A percentile compares a stretch with the other conserved stretches of the same genome.
Conservation (phyloP, 2,888 invertebrate species). For the Lithophane semibrunnea region DNA sequence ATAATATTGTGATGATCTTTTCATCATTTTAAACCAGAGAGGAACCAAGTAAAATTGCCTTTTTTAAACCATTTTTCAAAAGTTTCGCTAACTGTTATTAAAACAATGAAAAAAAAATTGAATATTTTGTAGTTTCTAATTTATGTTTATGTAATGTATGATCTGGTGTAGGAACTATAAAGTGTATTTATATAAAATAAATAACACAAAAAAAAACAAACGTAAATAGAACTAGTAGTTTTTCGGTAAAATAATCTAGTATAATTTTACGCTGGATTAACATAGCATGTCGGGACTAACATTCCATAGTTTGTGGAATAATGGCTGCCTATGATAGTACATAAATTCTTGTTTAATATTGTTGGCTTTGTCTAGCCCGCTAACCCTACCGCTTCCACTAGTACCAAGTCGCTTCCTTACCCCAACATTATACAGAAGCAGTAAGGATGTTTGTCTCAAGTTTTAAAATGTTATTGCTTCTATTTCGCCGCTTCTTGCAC, state of each 20-base stretch:
- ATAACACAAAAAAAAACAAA: no score
- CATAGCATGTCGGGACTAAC: neutral
- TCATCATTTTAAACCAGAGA: neutral
- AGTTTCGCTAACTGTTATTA: neutral
- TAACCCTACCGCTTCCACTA: slow-evolving; percentile 5
- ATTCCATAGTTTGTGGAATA: neutral
- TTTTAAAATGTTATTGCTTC: slow-evolving; percentile 51
- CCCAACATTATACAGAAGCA: slow-evolving; percentile 13
- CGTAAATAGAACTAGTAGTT: neutral
- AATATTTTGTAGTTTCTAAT: no score
- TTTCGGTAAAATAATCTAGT: neutral
- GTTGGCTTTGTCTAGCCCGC: neutral
- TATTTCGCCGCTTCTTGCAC: slow-evolving; percentile 23
- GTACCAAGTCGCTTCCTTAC: neutral
- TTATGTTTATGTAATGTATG: no score
- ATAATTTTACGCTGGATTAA: neutral
- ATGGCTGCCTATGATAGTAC: no score
- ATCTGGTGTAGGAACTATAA: no score
- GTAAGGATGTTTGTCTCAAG: slow-evolving; percentile 33
- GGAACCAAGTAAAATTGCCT: neutral
- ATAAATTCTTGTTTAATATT: neutral
- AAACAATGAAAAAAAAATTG: no score
- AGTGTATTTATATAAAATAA: no score
- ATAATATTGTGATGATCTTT: neutral
- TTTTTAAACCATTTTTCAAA: neutral